Evolutionary conservation across 2,797 vertebrate species (phyloP), one percentile per base, ranked within the genome.

Genomic region (Cuniculus paca): DNA sequence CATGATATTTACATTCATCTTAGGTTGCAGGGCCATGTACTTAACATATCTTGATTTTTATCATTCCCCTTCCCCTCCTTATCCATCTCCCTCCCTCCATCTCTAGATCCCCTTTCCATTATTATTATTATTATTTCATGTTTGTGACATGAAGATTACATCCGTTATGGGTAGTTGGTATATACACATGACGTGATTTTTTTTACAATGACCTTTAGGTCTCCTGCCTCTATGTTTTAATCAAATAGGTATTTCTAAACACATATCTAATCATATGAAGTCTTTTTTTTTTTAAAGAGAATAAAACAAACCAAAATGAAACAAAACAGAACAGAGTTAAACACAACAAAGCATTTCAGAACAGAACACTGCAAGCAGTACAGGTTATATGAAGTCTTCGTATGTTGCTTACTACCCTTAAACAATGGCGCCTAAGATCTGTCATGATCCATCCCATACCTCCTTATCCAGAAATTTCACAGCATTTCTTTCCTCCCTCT

Each of bases 231-330:
- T 65, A 1, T 63, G 77, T 80, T 90, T 77, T 80, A 75, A 72
- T 89, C 70, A 84, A 36, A 83, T n/a, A 74, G 52, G 9, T 90
- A 91, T 78, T 36, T 72, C 34, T 34, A 89, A 92, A 75, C 78
- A 72, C 26, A 82, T 86, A 91, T 7, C 22, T 45, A 54, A 84
- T 88, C 48, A 61, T 78, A 72, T 0, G 22, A 86, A 83, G 28
- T 48, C 54, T 58, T 42, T 56, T 17, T n/a, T n/a, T n/a, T n/a
- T n/a, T n/a, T n/a, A n/a, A n/a, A n/a, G n/a, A n/a, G n/a, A n/a
- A n/a, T n/a, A n/a, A n/a, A n/a, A n/a, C n/a, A n/a, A n/a, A n/a
- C n/a, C n/a, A n/a, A n/a, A n/a, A n/a, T n/a, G n/a, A n/a, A n/a
- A n/a, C n/a, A n/a, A n/a, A n/a, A n/a, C n/a, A n/a, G n/a, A n/a